A percentile compares a stretch with the other conserved stretches of the same genome.
Evolutionary conservation across 2,888 invertebrate species (phyloP).

Genomic region (Pollenia amentaria): DNA sequence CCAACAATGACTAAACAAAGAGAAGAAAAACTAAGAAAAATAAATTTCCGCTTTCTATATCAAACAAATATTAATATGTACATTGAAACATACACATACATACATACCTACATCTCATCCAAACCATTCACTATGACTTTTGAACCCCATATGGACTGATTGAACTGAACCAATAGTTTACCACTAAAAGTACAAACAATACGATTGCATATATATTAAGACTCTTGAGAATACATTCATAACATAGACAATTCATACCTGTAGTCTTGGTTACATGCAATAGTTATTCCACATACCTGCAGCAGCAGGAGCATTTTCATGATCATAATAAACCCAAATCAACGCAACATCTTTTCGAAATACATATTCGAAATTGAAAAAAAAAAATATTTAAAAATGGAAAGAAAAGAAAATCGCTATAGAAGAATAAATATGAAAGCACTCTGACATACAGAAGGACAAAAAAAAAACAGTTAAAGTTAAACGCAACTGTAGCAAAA

Average conservation of each 20-base stretch:
- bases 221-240: slow-evolving; percentile 53
- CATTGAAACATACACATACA: background rate
- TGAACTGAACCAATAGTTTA: slow-evolving; percentile 58
- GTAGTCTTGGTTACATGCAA: slow-evolving; percentile 36
- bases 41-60: slow-evolving; percentile 59
- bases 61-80: background rate
- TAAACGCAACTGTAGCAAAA: slow-evolving; percentile 50
- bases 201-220: background rate
- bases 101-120: background rate
- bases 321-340: slow-evolving; percentile 69
- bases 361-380: background rate
- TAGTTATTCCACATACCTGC: slow-evolving; percentile 56
- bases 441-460: slow-evolving; percentile 62
- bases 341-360: slow-evolving; percentile 59
- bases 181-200: slow-evolving; percentile 27
- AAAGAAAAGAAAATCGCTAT: slow-evolving; percentile 14
- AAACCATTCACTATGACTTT: slow-evolving; percentile 69
- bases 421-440: slow-evolving; percentile 57
- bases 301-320: slow-evolving; percentile 73
- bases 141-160: slow-evolving; percentile 51
- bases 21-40: slow-evolving; percentile 30
- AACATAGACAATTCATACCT: slow-evolving; percentile 32
- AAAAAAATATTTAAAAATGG: slow-evolving; percentile 8
- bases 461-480: slow-evolving; percentile 46
- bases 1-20: slow-evolving; percentile 21